Base-by-base conservation (phyloP, 1,140 invertebrate genomes). In the Mamestra configurata region DNA sequence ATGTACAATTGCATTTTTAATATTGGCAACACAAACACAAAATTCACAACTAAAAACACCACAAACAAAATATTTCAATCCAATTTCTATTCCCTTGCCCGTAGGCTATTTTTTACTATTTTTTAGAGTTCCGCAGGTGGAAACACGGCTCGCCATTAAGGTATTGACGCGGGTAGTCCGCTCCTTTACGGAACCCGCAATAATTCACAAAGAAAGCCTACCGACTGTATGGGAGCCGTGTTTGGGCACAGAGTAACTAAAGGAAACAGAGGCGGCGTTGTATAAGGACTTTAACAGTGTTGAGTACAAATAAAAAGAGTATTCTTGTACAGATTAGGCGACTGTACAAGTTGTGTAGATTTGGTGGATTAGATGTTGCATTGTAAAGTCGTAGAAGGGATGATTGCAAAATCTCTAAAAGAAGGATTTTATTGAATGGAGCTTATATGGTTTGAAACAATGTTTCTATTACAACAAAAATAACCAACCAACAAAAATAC, bases 161-260 rank as follows among this genome's bases (percentile, higher is more conserved):
- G 87, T 90, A 93, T 93, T 92, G 90, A 90, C 86, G 86, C 79
- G 77, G 82, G 83, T 73, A 83, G 78, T 82, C 82, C 82, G 84
- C 24, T 76, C 57, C 82, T 75, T 75, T 84, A 72, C 84, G 87
- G 83, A 82, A 83, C 88, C 89, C 88, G 91, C 89, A 89, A 93
- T 93, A 93, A 92, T 93, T 93, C 88, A 92, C 92, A 93, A 93
- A 91, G 90, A 91, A 90, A 87, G 82, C 88, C 85, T 84, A 84
- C 89, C 78, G 68, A 85, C 88, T 87, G 90, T 90, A 90, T 87
- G 82, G 77, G 83, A 88, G 84, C 88, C 79, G 83, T 85, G 76
- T 85, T 86, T 73, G 18, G 59, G n/a, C 83, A 85, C 55, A 85
- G 87, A 86, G 66, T 86, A 88, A 73, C 59, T 37, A 6, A 46